These are phyloP conservation scores for Diacarnus erythraeanus DNA, from an alignment of 37 sponge, comb jelly and placozoan genomes.

Conservation along the genomic window DNA sequence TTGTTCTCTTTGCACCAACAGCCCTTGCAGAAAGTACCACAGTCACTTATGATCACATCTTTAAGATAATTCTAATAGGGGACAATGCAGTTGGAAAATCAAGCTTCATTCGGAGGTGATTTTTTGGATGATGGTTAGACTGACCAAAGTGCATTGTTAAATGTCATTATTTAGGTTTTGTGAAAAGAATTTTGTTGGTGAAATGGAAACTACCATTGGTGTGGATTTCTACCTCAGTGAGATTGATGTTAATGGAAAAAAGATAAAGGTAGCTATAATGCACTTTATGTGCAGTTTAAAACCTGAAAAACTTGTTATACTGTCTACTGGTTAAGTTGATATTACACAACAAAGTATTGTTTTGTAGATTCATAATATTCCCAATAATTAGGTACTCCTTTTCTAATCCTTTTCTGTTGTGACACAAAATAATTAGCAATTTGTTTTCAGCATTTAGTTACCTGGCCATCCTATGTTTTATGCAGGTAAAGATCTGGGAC, in stretches of 20 bases:
- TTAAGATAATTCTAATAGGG: conserved; percentile 80
- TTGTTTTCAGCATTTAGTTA: too few species aligned
- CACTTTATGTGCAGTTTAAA: too few species aligned
- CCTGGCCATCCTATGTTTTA: too few species aligned
- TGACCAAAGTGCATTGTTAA: not conserved
- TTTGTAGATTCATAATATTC: too few species aligned
- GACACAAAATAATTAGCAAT: too few species aligned
- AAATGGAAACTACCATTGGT: conserved; percentile 74
- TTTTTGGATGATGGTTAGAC: not conserved
- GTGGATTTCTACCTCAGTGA: conserved; percentile 82
- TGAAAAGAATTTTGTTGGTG: conserved; percentile 42
- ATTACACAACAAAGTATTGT: too few species aligned
- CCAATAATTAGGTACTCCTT: too few species aligned
- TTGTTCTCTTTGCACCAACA: too few species aligned
- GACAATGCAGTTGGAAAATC: conserved; percentile 81
- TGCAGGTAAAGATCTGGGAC: conserved; percentile 86
- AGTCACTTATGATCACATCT: conserved; percentile 61
- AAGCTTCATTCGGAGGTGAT: conserved; percentile 61
- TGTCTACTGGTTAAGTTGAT: too few species aligned
- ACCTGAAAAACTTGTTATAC: too few species aligned
- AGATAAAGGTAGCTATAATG: conserved; percentile 85
- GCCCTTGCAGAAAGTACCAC: conserved; percentile 12
- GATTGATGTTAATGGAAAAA: conserved; percentile 55
- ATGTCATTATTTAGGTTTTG: conserved; percentile 39
- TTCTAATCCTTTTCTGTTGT: too few species aligned